phyloP scores from a whole-genome alignment of 2,113 vertebrate species.

The Panthera leo region DNA sequence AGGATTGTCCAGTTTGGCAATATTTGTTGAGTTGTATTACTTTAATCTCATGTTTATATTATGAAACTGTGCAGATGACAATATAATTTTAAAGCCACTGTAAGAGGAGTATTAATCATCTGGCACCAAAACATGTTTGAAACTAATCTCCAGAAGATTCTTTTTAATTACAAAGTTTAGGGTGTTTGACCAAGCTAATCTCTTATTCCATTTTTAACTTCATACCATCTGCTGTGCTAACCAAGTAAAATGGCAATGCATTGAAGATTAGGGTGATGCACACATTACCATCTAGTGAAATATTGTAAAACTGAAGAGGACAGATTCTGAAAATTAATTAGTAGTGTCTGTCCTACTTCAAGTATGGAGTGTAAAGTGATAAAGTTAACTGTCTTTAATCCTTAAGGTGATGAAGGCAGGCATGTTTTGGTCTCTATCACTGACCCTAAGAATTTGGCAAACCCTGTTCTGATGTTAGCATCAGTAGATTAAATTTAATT shows the following conservation, averaged over 20 bases:
- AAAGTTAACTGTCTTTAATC: not conserved
- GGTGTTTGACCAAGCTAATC: conserved; percentile 27
- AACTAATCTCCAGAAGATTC: conserved; percentile 1
- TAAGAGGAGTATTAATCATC: not conserved
- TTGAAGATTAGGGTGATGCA: not conserved
- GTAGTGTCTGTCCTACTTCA: not conserved
- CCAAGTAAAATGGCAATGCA: not conserved
- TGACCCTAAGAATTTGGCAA: not conserved
- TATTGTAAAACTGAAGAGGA: not conserved
- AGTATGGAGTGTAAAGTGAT: not conserved
- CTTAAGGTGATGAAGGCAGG: not conserved
- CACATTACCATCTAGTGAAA: not conserved
- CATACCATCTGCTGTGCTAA: not conserved
- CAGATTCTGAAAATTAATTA: not conserved
- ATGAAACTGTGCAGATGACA: not conserved
- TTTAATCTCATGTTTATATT: not conserved
- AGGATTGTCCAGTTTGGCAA: not conserved
- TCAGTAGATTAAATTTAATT: not conserved
- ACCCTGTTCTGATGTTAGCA: not conserved
- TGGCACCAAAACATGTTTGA: not conserved
- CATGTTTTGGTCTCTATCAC: not conserved
- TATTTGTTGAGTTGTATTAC: not conserved
- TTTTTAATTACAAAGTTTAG: conserved; percentile 12
- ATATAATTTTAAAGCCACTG: not conserved
- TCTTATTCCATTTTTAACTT: conserved; percentile 28